Evolutionary conservation across 2,888 invertebrate species (phyloP).

Genomic region (Dicyrtoma fusca): DNA sequence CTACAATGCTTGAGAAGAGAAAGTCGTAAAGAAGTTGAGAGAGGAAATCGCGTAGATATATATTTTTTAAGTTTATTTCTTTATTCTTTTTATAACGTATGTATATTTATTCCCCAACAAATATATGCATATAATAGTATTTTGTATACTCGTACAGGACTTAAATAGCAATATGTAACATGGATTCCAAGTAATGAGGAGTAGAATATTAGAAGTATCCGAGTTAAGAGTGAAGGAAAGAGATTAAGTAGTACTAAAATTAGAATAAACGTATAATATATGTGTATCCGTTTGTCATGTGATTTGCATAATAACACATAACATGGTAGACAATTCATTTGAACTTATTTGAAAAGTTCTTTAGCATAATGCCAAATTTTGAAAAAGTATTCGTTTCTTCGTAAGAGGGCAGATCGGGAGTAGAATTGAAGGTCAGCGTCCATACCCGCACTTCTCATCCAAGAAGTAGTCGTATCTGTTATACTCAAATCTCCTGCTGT

Average conservation of each 20-base stretch:
- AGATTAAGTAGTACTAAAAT: constrained; percentile 30
- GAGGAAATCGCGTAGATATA: neutral
- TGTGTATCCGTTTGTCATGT: constrained; percentile 1
- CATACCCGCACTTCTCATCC: constrained; percentile 91
- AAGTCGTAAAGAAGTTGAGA: neutral
- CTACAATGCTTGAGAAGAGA: neutral
- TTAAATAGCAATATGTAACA: no score
- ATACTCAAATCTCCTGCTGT: constrained; percentile 67
- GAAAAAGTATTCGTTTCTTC: constrained; percentile 94
- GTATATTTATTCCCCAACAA: neutral
- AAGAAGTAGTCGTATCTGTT: constrained; percentile 91
- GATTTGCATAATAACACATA: neutral
- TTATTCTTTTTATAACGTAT: constrained; percentile 13
- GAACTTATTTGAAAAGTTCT: constrained; percentile 74
- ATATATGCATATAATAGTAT: constrained; percentile 13
- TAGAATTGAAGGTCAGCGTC: constrained; percentile 90
- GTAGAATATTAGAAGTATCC: no score
- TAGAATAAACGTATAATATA: constrained; percentile 30
- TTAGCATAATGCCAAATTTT: constrained; percentile 87
- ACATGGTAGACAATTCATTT: neutral
- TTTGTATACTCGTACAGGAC: no score
- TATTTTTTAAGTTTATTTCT: constrained; percentile 15
- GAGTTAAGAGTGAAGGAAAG: neutral
- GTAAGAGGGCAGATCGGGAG: constrained; percentile 79
- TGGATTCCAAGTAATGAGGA: no score